Conservation (phyloP, 2,797 vertebrate genomes). For the Lerista edwardsae region DNA sequence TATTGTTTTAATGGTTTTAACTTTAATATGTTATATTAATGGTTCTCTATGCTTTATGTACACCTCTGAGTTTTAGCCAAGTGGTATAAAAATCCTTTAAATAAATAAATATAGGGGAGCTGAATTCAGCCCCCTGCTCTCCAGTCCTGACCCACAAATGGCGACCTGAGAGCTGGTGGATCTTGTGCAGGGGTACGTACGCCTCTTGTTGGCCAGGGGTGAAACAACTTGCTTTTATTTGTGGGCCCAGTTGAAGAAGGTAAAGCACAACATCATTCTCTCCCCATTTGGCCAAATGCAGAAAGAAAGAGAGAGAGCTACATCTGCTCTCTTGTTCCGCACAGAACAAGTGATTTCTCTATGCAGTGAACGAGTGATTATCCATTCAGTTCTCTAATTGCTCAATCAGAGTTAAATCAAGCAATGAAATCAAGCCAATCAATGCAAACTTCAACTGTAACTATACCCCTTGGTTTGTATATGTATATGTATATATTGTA, state of each 20-base stretch:
- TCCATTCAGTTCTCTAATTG: slow-evolving; percentile 33
- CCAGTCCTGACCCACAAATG: background rate
- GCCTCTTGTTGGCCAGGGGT: background rate
- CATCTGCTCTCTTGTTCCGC: background rate
- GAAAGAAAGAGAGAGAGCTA: background rate
- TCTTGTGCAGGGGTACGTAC: too few species aligned
- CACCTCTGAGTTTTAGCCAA: too few species aligned
- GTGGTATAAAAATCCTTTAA: too few species aligned
- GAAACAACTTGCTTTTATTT: background rate
- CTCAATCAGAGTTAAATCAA: slow-evolving; percentile 27
- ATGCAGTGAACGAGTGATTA: slow-evolving; percentile 21
- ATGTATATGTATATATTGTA: background rate
- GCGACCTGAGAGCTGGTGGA: background rate
- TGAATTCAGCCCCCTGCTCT: background rate
- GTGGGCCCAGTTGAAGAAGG: background rate
- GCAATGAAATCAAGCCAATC: slow-evolving; percentile 30
- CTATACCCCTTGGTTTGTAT: background rate
- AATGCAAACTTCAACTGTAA: slow-evolving; percentile 30
- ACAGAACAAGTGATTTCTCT: slow-evolving; percentile 21
- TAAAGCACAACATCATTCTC: background rate
- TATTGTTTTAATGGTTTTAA: too few species aligned
- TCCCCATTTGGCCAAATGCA: background rate
- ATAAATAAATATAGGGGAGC: too few species aligned
- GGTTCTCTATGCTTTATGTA: too few species aligned
- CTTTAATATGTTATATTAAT: too few species aligned